Conservation (phyloP, 1,140 invertebrate species). For the Ips typographus region DNA sequence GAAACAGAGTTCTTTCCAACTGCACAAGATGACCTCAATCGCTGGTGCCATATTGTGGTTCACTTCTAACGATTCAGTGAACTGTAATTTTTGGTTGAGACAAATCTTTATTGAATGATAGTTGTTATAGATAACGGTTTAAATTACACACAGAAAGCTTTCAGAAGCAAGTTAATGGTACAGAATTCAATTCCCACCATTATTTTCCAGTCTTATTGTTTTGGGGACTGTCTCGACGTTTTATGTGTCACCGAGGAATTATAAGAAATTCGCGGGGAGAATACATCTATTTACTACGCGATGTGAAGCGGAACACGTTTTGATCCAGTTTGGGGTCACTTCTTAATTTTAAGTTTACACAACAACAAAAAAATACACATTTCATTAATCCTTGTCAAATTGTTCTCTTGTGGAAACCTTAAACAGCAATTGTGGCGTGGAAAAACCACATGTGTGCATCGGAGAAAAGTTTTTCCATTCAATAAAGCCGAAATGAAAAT, state of each 20-base stretch:
- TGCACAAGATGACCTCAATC: constrained; percentile 8
- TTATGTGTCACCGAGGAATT: constrained; percentile 1
- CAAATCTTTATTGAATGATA: not conserved
- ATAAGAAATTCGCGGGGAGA: constrained; percentile 2
- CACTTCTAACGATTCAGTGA: not conserved
- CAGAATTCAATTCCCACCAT: not conserved
- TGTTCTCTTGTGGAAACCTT: too few species aligned
- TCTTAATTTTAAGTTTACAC: not conserved
- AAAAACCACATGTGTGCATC: too few species aligned
- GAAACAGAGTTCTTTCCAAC: not conserved
- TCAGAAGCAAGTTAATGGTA: not conserved
- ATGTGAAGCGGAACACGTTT: not conserved
- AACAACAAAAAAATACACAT: not conserved
- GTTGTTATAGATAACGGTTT: not conserved
- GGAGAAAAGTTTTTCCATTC: too few species aligned
- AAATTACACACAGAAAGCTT: not conserved
- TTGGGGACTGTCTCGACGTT: not conserved
- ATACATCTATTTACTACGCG: constrained; percentile 3
- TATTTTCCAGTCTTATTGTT: not conserved
- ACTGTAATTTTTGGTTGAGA: not conserved
- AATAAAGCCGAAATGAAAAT: too few species aligned
- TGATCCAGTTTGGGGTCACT: constrained; percentile 3
- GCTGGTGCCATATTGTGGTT: not conserved
- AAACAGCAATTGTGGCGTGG: too few species aligned
- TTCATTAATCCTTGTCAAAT: too few species aligned